phyloP scores from a whole-genome alignment of 2,113 vertebrate species.

The Alligator sinensis region DNA sequence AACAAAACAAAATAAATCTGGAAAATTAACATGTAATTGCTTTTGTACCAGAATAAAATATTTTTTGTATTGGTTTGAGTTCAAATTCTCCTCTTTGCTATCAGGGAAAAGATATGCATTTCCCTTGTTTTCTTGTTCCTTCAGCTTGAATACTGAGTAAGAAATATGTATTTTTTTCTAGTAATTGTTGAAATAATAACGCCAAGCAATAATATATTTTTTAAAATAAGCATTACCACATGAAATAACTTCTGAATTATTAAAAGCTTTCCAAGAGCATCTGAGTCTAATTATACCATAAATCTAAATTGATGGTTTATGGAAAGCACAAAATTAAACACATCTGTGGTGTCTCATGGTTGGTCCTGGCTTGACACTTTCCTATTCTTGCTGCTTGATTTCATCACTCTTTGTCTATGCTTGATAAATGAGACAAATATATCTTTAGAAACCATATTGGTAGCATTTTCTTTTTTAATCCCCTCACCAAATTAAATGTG shows the following conservation, averaged over 20 bases:
- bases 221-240: not conserved
- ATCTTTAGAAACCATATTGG: not conserved
- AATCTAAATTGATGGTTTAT: not conserved
- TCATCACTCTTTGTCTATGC: not conserved
- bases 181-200: not conserved
- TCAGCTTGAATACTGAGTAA: not conserved
- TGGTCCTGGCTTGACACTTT: not conserved
- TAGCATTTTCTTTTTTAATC: not conserved
- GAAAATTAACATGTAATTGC: not conserved
- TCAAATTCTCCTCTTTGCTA: not conserved
- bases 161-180: not conserved
- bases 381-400: not conserved
- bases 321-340: not conserved
- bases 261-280: not conserved
- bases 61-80: not conserved
- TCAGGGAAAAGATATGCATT: not conserved
- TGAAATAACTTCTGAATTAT: not conserved
- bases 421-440: not conserved
- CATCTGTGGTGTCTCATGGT: not conserved
- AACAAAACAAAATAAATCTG: not conserved
- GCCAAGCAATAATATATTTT: not conserved
- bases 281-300: not conserved
- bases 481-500: not conserved
- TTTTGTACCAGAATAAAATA: not conserved
- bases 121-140: not conserved